These are phyloP conservation scores for Tribolium castaneum DNA, from an alignment of 1,140 invertebrate species.

Conservation along the genomic window DNA sequence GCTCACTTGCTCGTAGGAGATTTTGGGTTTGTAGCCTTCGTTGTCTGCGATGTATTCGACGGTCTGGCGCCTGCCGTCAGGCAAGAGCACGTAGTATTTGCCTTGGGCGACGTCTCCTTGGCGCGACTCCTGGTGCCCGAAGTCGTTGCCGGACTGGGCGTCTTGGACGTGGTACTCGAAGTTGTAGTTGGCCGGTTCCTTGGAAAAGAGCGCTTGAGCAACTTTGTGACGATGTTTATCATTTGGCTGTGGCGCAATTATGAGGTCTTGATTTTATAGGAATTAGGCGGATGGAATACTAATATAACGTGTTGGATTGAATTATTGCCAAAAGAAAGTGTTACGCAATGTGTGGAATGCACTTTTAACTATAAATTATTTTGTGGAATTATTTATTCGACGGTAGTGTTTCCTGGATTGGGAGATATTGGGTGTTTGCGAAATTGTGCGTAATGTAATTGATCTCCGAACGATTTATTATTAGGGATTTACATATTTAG, in stretches of 20 bases:
- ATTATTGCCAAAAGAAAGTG: constrained; percentile 16
- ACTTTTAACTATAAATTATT: neutral
- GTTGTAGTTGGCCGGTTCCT: constrained; percentile 77
- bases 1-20: constrained; percentile 76
- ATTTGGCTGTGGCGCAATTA: constrained; percentile 1
- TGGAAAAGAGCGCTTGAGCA: neutral
- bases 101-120: constrained; percentile 76
- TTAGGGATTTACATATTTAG: too few relatives aligned
- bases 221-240: neutral
- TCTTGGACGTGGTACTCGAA: constrained; percentile 82
- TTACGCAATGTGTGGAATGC: neutral
- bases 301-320: neutral
- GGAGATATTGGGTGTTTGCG: constrained; percentile 9
- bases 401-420: constrained; percentile 3
- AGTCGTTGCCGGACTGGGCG: constrained; percentile 75
- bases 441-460: neutral
- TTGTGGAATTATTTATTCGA: constrained; percentile 26
- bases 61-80: constrained; percentile 80
- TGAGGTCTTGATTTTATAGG: neutral
- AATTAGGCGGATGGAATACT: neutral
- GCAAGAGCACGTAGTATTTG: constrained; percentile 78
- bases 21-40: constrained; percentile 80
- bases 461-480: too few relatives aligned
- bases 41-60: constrained; percentile 83
- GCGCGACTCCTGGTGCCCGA: constrained; percentile 77